Conservation (phyloP, 2,888 invertebrate genomes). For the Pinctada fucata region DNA sequence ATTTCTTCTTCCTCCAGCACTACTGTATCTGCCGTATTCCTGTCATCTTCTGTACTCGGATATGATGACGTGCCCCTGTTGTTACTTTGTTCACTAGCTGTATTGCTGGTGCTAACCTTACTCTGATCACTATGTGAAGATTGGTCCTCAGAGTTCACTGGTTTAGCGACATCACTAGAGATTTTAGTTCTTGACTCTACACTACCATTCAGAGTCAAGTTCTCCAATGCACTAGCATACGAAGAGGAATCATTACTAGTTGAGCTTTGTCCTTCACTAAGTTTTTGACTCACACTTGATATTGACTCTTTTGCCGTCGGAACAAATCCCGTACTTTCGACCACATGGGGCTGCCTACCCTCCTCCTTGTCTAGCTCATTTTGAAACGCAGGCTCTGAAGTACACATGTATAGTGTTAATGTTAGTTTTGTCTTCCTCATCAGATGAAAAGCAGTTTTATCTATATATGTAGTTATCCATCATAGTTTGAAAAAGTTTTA, state of each 20-base stretch:
- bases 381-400: conserved; percentile 23
- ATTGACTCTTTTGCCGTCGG: neutral
- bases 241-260: neutral
- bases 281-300: neutral
- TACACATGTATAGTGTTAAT: neutral
- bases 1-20: neutral
- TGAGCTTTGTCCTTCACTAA: neutral
- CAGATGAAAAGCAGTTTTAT: too few relatives aligned
- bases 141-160: neutral
- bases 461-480: too few relatives aligned
- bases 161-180: neutral
- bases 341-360: neutral
- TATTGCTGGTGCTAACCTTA: neutral
- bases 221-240: neutral
- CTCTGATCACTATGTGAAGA: neutral
- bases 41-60: neutral
- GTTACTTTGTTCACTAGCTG: neutral
- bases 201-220: neutral
- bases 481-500: too few relatives aligned
- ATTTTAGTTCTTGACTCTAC: neutral
- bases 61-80: neutral
- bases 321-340: neutral
- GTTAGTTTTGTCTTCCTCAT: too few relatives aligned
- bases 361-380: conserved; percentile 19
- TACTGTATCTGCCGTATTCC: neutral